phyloP scores from a whole-genome alignment of 2,888 invertebrate species.

The Trachelus tabidus region DNA sequence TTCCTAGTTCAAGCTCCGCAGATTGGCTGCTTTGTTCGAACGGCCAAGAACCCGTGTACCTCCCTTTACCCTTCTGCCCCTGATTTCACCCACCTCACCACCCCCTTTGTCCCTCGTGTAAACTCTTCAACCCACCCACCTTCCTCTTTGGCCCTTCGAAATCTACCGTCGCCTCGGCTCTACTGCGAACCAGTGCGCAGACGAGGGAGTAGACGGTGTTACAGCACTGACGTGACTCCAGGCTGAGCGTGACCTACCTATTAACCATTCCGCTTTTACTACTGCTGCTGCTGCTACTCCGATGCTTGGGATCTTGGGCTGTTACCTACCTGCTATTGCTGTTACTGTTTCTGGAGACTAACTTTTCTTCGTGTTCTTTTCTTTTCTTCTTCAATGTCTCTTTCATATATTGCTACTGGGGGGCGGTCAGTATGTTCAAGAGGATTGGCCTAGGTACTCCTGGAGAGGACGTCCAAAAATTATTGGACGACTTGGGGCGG shows the following conservation, averaged over 20 bases:
- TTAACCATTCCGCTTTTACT: constrained; percentile 27
- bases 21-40: constrained; percentile 45
- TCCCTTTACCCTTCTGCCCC: background rate
- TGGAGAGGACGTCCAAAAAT: background rate
- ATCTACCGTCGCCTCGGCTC: constrained; percentile 4
- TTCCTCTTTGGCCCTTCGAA: background rate
- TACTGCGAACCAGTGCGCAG: constrained; percentile 1
- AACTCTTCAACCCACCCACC: background rate
- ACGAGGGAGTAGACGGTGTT: constrained; percentile 17
- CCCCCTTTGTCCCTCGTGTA: constrained; percentile 10
- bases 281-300: background rate
- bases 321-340: background rate
- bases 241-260: constrained; percentile 37
- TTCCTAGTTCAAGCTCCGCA: constrained; percentile 28
- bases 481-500: background rate
- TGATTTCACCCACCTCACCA: background rate
- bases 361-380: background rate
- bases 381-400: background rate
- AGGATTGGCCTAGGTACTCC: background rate
- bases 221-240: constrained; percentile 20
- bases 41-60: constrained; percentile 22
- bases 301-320: background rate
- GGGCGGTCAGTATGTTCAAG: background rate
- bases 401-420: background rate
- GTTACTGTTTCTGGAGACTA: background rate